Percentiles rank a stretch among this genome's conserved stretches.
phyloP scores from a whole-genome alignment of 2,797 vertebrate species.

The Pagetopsis macropterus region DNA sequence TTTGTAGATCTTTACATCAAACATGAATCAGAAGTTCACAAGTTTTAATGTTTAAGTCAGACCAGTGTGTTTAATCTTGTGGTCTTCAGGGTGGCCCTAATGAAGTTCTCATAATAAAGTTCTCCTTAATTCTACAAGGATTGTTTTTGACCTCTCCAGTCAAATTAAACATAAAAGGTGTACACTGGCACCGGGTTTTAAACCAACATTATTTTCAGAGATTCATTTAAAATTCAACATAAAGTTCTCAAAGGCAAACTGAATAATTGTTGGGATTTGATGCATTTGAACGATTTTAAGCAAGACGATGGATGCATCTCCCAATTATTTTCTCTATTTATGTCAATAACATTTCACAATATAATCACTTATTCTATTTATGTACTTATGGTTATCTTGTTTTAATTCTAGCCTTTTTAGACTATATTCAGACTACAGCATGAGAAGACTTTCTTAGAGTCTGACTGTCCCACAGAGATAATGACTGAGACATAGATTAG shows the following conservation, averaged over 20 bases:
- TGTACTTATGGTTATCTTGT: no score
- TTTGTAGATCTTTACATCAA: neutral
- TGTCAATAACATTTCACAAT: no score
- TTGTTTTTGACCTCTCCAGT: neutral
- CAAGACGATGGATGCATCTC: neutral
- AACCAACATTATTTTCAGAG: neutral
- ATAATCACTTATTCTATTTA: no score
- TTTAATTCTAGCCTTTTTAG: neutral
- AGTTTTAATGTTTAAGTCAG: neutral
- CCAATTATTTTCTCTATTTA: neutral
- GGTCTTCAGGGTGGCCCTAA: neutral
- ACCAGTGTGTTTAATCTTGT: neutral
- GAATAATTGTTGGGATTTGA: neutral
- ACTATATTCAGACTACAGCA: neutral
- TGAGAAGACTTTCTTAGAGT: no score
- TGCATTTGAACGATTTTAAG: neutral
- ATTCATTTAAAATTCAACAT: neutral
- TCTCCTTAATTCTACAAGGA: neutral
- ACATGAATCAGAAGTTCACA: neutral
- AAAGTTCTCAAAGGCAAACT: neutral
- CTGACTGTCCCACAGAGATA: neutral
- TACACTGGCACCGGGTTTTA: neutral
- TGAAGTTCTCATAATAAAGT: neutral
- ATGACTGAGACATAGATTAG: neutral
- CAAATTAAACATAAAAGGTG: neutral